Base-by-base conservation (phyloP, 2,888 invertebrate species). In the Rhogogaster chlorosoma region DNA sequence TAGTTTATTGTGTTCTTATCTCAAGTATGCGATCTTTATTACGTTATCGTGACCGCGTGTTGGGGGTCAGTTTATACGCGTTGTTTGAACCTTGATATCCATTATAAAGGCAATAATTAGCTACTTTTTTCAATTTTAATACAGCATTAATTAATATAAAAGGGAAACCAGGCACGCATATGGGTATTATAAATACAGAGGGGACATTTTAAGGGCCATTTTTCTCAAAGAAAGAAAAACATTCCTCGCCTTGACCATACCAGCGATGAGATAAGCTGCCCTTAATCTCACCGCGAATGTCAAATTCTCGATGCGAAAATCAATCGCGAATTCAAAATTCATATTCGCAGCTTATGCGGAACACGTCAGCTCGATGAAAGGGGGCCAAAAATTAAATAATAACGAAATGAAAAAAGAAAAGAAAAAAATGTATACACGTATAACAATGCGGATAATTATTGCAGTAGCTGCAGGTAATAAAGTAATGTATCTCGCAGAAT, bases 11-110 rank as follows among this genome's bases (percentile, higher is more conserved):
- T 87, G 86, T 89, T 90, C 88, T 88, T 90, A 91, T 91, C 90
- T 90, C 87, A 89, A 89, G 86, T 89, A 91, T 90, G 88, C 88
- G 89, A 91, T 91, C 91, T 91, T 90, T 91, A 91, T 91, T 91
- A 90, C 90, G 87, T 89, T 90, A 90, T 89, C 90, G 89, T 86
- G 87, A 85, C 88, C 88, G 91, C 91, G 91, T 91, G 91, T 86
- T 87, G 80, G 73, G 71, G 82, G 87, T 87, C 90, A 90, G 90
- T 91, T 90, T 90, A 84, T 80, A 89, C 90, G 88, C 71, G 85
- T 84, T 84, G 89, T 89, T 89, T 87, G 84, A 82, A 86, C 85
- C 84, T 86, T 86, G 89, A 90, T 91, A 89, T 88, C 86, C 88
- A 86, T 86, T 86, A 87, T 87, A 88, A 90, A 86, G 87, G 87